phyloP scores from a whole-genome alignment of 2,113 vertebrate genomes.

The Aegotheles bennettii region DNA sequence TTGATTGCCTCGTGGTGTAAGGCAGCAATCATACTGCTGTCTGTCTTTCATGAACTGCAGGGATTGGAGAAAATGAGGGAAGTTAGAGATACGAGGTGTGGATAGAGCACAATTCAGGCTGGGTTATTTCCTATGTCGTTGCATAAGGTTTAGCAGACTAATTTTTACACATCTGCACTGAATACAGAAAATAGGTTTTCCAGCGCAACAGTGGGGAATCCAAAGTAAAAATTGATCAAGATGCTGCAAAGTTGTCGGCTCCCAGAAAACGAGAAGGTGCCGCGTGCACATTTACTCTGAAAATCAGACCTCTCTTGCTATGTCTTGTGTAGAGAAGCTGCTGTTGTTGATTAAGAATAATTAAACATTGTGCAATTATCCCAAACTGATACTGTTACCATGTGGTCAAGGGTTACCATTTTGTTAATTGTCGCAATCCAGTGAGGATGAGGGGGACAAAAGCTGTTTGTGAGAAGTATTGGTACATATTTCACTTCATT shows the following conservation, averaged over 20 bases:
- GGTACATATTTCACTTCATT: not conserved
- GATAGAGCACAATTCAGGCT: not conserved
- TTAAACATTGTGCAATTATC: not conserved
- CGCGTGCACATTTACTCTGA: not conserved
- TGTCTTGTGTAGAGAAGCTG: accelerated
- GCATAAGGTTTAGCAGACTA: not conserved
- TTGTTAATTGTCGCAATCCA: not conserved
- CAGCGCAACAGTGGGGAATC: not conserved
- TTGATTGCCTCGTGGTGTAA: conserved; percentile 14
- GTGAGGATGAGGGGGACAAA: not conserved
- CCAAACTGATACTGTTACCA: accelerated
- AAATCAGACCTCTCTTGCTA: not conserved
- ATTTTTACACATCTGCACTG: not conserved
- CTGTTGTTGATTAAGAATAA: not conserved
- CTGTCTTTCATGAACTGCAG: not conserved
- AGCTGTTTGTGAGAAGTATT: not conserved
- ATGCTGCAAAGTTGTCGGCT: not conserved
- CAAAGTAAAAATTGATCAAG: not conserved
- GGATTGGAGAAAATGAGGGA: not conserved
- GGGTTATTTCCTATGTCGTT: not conserved
- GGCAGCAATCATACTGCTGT: not conserved
- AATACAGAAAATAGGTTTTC: not conserved
- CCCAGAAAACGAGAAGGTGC: not conserved
- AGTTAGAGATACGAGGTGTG: not conserved
- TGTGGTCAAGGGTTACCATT: not conserved